Conservation (phyloP, 1,140 invertebrate species). For the Periplaneta americana region DNA sequence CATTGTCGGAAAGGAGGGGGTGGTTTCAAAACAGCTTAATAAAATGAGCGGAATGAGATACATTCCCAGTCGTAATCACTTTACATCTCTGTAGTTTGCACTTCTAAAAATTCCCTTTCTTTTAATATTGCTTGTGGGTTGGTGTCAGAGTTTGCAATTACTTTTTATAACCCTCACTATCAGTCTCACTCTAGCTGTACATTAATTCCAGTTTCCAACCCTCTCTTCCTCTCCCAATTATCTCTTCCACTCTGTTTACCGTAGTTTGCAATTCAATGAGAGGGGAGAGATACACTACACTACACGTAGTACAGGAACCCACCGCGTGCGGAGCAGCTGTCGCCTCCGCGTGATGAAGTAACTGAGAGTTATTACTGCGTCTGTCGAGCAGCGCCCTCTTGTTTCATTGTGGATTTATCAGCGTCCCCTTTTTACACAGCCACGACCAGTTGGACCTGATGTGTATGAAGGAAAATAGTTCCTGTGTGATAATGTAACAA, state of each 20-base stretch:
- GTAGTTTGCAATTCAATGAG: not conserved
- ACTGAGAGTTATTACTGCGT: not conserved
- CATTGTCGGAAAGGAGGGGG: no score
- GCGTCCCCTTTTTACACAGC: not conserved
- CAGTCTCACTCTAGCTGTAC: not conserved
- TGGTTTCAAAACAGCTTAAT: no score
- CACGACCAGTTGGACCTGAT: no score
- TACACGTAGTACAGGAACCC: not conserved
- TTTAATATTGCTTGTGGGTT: not conserved
- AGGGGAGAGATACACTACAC: no score
- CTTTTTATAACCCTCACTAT: not conserved
- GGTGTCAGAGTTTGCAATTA: not conserved
- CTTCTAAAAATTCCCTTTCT: not conserved
- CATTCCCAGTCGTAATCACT: not conserved
- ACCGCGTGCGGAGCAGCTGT: not conserved
- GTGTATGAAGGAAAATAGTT: no score
- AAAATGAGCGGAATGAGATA: no score
- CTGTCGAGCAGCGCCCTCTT: no score
- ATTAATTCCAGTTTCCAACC: not conserved
- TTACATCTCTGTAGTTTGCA: not conserved
- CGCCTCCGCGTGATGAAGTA: not conserved
- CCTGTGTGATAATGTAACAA: no score
- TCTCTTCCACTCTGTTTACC: not conserved
- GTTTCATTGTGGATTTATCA: constrained; percentile 12
- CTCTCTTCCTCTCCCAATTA: not conserved